Percentiles rank a stretch among this genome's conserved stretches.
Conservation (phyloP, 37 sponge, comb jelly and placozoan species). For the Chondrosia reniformis region DNA sequence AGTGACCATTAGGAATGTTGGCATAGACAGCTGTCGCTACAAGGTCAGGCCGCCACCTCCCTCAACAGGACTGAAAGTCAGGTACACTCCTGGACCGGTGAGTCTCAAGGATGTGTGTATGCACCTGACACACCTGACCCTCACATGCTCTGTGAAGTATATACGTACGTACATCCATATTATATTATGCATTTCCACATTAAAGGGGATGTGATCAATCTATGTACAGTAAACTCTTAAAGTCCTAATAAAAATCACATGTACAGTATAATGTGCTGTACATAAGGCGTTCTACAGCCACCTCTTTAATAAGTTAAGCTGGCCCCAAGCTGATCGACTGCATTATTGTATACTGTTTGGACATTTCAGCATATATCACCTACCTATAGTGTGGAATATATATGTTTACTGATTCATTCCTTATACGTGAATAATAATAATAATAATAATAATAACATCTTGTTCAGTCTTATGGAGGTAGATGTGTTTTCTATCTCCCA, state of each 20-base stretch:
- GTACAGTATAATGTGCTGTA: no score
- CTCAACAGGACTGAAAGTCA: conserved; percentile 70
- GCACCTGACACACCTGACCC: not conserved
- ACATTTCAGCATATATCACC: no score
- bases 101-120: conserved; percentile 17
- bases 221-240: no score
- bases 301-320: no score
- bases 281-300: no score
- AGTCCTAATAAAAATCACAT: no score
- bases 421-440: no score
- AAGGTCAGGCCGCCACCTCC: conserved; percentile 89
- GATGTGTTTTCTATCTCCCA: not conserved
- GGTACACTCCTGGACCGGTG: conserved; percentile 77
- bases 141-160: not conserved
- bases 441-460: not conserved
- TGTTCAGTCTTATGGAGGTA: not conserved
- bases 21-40: conserved; percentile 73
- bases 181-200: not conserved
- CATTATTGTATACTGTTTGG: no score
- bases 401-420: no score
- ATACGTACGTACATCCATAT: not conserved
- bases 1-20: conserved; percentile 69
- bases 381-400: no score
- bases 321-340: no score
- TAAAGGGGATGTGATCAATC: no score